Percentiles rank a stretch among this genome's conserved stretches.
phyloP scores from a whole-genome alignment of 2,888 invertebrate genomes.

The Ferdinandea cuprea region DNA sequence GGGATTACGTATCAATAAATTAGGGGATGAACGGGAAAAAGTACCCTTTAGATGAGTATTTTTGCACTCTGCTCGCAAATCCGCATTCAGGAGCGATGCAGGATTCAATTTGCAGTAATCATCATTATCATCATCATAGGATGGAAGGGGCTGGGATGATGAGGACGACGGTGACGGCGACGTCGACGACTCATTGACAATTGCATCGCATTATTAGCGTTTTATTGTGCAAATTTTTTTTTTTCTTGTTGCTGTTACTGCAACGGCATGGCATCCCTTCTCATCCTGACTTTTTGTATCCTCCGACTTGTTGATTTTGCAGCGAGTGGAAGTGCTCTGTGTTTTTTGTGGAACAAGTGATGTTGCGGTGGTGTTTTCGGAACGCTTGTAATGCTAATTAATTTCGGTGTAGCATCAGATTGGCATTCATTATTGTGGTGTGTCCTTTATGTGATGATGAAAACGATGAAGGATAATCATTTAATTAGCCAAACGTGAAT shows the following conservation, averaged over 20 bases:
- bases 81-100: conserved; percentile 11
- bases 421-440: conserved; percentile 68
- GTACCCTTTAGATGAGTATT: conserved; percentile 55
- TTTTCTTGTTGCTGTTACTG: conserved; percentile 14
- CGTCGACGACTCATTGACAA: conserved; percentile 53
- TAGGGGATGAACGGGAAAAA: conserved; percentile 51
- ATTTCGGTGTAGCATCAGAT: conserved; percentile 61
- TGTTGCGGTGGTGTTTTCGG: conserved; percentile 71
- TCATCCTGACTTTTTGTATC: conserved; percentile 14
- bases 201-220: conserved; percentile 70
- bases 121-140: conserved; percentile 26
- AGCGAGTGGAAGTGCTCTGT: conserved; percentile 27
- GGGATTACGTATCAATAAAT: conserved; percentile 71
- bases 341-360: conserved; percentile 59
- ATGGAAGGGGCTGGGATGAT: background rate
- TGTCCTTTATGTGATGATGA: conserved; percentile 62
- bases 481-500: conserved; percentile 63
- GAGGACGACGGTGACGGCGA: conserved; percentile 17
- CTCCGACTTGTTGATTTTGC: conserved; percentile 67
- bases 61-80: conserved; percentile 58
- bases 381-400: conserved; percentile 72
- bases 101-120: conserved; percentile 60
- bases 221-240: conserved; percentile 70
- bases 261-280: conserved; percentile 45
- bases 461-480: conserved; percentile 67